Base-by-base conservation (phyloP, 2,888 invertebrate genomes). In the Griposia aprilina region DNA sequence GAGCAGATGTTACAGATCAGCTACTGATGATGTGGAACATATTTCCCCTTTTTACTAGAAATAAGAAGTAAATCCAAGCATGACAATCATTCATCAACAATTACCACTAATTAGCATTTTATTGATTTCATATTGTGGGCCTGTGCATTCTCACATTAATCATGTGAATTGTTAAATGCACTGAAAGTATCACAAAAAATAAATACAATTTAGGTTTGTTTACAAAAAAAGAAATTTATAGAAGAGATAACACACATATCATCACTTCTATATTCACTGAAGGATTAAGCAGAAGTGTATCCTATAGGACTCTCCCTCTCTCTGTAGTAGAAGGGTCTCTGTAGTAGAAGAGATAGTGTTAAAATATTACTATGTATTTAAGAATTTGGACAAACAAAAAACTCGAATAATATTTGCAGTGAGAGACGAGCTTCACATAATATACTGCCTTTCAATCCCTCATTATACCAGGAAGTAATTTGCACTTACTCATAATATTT, bases 51-150 rank as follows among this genome's bases (percentile, higher is more conserved):
- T 6, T 78, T 23, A 10, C 20, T 26, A 17, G 23, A 57, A 41
- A 20, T 76, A 26, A 48, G 11, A 78, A 57, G 23, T 36, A 69
- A 59, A 77, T 41, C 11, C 30, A 76, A n/a, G 10, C 20, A 17
- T 60, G 17, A 23, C 17, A 0, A 15, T 30, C n/a, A 45, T 3
- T 4, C 8, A 41, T 50, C 55, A 62, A 41, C 2, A 20, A n/a
- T 59, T 71, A 41, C 52, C 23, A 57, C 26, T 17, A 23, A 36
- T 52, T 57, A 50, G 11, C 2, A 50, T 45, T 63, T 41, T 48
- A 67, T 52, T 55, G n/a, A 65, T 62, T 50, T 62, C 20, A 15
- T 55, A 48, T 15, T 73, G 17, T 52, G 17, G 20, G 13, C 63
- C 5, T n/a, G 57, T n/a, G 50, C 15, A 48, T 59, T 60, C 23